Evolutionary conservation across 2,113 vertebrate genomes (phyloP).

Genomic region (Caretta caretta): DNA sequence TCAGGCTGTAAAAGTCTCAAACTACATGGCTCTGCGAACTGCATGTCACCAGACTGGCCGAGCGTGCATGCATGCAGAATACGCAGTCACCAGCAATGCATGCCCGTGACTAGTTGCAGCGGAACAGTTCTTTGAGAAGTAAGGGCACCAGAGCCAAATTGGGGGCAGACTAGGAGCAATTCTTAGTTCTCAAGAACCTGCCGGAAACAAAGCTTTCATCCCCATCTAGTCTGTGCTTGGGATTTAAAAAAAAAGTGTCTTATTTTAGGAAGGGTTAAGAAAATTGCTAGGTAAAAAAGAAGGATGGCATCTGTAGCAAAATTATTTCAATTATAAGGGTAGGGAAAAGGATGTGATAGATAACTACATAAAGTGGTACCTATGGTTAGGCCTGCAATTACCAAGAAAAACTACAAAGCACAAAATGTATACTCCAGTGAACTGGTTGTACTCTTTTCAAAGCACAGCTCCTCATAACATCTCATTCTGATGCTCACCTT

Average conservation of each 20-base stretch:
- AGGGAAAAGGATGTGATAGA: accelerated
- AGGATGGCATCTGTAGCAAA: background rate
- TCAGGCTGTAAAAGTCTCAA: background rate
- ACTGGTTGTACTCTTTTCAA: background rate
- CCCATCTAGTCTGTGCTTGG: background rate
- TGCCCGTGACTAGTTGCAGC: constrained; percentile 7
- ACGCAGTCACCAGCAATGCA: background rate
- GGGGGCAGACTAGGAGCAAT: background rate
- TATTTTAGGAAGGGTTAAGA: background rate
- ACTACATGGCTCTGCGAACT: constrained; percentile 22
- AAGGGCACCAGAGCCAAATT: background rate
- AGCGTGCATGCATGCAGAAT: accelerated
- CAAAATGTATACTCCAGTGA: accelerated
- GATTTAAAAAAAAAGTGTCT: accelerated
- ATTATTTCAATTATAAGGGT: background rate
- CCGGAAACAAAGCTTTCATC: constrained; percentile 46
- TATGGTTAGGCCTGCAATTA: background rate
- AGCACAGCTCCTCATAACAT: background rate
- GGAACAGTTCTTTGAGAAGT: background rate
- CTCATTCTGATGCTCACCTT: accelerated
- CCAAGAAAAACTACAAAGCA: background rate
- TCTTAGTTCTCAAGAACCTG: constrained; percentile 9
- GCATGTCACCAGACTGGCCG: constrained; percentile 2
- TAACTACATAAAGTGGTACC: background rate
- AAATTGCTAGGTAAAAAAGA: background rate